A percentile compares a stretch with the other conserved stretches of the same genome.
These are phyloP conservation scores for Taphrorychus bicolor DNA, from an alignment of 2,888 invertebrate genomes.

Conservation along the genomic window DNA sequence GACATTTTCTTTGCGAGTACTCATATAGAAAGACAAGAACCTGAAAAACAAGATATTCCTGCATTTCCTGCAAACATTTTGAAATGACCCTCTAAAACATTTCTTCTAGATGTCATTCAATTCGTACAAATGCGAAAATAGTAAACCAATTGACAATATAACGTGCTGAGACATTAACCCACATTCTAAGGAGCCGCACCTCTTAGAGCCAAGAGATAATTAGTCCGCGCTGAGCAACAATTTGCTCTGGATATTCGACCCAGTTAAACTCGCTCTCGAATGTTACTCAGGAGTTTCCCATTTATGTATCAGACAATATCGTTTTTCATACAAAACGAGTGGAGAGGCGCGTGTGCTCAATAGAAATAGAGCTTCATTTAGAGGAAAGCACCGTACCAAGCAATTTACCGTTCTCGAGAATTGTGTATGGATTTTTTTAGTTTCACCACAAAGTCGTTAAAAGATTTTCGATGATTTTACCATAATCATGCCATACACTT, in stretches of 20 bases:
- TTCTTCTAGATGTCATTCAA: no score
- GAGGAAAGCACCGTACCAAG: background rate
- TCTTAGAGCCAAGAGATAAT: background rate
- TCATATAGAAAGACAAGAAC: no score
- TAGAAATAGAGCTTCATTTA: background rate
- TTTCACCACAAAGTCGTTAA: background rate
- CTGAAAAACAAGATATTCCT: no score
- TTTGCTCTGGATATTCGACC: background rate
- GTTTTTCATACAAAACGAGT: background rate
- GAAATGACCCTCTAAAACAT: no score
- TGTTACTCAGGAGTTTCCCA: background rate
- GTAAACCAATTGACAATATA: no score
- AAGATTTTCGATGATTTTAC: no score
- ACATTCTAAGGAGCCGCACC: background rate
- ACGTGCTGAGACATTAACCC: background rate
- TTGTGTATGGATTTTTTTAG: background rate
- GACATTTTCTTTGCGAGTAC: no score
- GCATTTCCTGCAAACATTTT: no score
- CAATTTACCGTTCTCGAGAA: background rate
- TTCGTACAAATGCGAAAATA: no score
- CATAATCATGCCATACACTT: no score
- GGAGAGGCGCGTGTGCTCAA: background rate
- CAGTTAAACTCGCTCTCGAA: background rate
- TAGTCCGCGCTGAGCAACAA: background rate
- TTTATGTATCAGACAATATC: slow-evolving; percentile 4